These are phyloP conservation scores for Laticauda laticaudata DNA, from an alignment of 2,113 vertebrate genomes.

Conservation along the genomic window DNA sequence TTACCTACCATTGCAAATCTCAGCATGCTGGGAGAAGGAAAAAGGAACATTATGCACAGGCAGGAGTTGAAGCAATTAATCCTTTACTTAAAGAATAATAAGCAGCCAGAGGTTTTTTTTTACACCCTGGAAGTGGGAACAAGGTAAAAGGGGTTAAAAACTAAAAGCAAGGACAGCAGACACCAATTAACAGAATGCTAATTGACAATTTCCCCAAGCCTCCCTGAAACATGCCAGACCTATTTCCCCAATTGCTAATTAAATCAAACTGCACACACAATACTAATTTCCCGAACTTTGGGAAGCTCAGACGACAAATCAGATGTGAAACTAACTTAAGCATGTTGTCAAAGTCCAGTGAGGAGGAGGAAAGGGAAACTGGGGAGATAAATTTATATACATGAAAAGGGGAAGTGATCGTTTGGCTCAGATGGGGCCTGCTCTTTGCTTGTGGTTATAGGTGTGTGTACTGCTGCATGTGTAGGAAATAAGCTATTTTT, in stretches of 20 bases:
- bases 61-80: constrained; percentile 81
- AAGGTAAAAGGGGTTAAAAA: constrained; percentile 86
- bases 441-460: constrained; percentile 19
- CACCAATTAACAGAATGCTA: constrained; percentile 86
- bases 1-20: constrained; percentile 52
- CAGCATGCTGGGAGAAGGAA: constrained; percentile 43
- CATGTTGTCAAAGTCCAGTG: constrained; percentile 61
- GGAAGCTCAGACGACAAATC: constrained; percentile 77
- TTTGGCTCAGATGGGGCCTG: constrained; percentile 31
- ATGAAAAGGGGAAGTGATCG: background rate
- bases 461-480: background rate
- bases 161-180: constrained; percentile 83
- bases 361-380: constrained; percentile 30
- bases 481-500: background rate
- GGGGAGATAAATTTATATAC: constrained; percentile 47
- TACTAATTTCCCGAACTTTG: constrained; percentile 82
- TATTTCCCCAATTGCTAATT: constrained; percentile 85
- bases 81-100: constrained; percentile 84
- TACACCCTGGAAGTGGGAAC: constrained; percentile 75
- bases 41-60: constrained; percentile 66
- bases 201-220: constrained; percentile 85
- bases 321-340: constrained; percentile 75
- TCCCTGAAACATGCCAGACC: constrained; percentile 81
- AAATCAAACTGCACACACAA: constrained; percentile 79
- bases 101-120: constrained; percentile 71